Percentiles rank a stretch among this genome's conserved stretches.
Conservation (phyloP, 1,140 invertebrate genomes). For the Drosophila novamexicana region DNA sequence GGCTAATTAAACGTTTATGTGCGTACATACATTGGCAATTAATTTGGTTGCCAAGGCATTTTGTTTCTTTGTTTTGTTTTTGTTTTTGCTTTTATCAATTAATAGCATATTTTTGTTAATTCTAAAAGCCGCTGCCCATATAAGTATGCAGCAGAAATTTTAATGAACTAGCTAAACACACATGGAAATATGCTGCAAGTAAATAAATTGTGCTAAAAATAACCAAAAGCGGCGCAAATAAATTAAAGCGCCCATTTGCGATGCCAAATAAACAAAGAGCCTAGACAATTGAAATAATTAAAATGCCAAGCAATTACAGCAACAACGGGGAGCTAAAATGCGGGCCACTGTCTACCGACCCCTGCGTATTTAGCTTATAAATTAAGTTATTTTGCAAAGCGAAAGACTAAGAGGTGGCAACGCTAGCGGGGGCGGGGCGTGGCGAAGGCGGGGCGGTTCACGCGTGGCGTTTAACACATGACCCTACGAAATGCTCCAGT, state of each 20-base stretch:
- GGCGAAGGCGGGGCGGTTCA: background rate
- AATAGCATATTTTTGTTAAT: conserved; percentile 26
- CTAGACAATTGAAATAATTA: conserved; percentile 78
- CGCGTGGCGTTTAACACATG: conserved; percentile 60
- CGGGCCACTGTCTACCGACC: conserved; percentile 41
- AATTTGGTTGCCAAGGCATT: conserved; percentile 54
- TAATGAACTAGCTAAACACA: conserved; percentile 47
- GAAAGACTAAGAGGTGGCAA: background rate
- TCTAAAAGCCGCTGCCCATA: conserved; percentile 57
- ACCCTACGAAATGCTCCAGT: conserved; percentile 19
- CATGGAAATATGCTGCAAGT: conserved; percentile 39
- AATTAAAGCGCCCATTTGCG: conserved; percentile 54
- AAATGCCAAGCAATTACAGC: conserved; percentile 67
- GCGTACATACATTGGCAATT: conserved; percentile 48
- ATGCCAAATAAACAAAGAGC: conserved; percentile 64
- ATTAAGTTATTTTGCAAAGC: conserved; percentile 60
- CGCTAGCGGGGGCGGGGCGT: background rate
- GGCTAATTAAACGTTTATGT: conserved; percentile 66
- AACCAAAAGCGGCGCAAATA: conserved; percentile 62
- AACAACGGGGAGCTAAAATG: conserved; percentile 51
- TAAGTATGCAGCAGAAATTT: conserved; percentile 64
- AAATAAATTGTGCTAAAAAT: conserved; percentile 72
- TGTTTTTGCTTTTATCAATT: conserved; percentile 25
- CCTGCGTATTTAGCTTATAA: conserved; percentile 67
- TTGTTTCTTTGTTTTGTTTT: conserved; percentile 31